A percentile compares a stretch with the other conserved stretches of the same genome.
Evolutionary conservation across 2,888 invertebrate species (phyloP).

Genomic region (Agonum fuliginosum): DNA sequence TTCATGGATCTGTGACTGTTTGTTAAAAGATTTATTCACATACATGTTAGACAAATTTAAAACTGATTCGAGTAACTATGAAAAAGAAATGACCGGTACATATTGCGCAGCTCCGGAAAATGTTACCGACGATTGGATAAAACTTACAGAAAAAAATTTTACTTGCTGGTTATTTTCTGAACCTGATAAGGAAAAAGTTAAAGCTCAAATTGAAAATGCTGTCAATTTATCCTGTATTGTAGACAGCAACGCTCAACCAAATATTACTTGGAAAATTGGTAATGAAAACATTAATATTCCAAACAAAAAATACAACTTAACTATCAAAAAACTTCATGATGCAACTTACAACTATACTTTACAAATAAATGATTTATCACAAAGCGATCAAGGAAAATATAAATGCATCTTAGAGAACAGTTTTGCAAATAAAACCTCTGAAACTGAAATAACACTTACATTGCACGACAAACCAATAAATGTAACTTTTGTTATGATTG

Average conservation of each 20-base stretch:
- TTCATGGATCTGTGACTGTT: conserved; percentile 10
- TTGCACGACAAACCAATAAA: not conserved
- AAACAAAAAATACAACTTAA: not conserved
- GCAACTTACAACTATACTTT: not conserved
- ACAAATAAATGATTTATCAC: not conserved
- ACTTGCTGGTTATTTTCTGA: not conserved
- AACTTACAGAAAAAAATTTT: not conserved
- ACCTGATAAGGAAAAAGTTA: too few species aligned
- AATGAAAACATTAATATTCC: not conserved
- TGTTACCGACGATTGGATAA: not conserved
- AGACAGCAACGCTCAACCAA: not conserved
- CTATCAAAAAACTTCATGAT: not conserved
- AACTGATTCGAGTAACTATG: not conserved
- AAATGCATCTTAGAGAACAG: not conserved
- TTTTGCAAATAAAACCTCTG: not conserved
- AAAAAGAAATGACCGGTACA: not conserved
- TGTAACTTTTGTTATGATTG: not conserved
- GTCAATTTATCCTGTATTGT: not conserved
- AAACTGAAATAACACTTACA: not conserved
- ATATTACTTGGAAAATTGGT: not conserved
- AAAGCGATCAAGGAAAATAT: not conserved
- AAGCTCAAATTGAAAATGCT: too few species aligned
- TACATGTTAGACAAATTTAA: too few species aligned
- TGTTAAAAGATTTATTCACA: not conserved
- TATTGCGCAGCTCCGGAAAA: not conserved